Evolutionary conservation across 35 echinoderm and acorn worm genomes (phyloP).

Genomic region (Acanthaster planci): DNA sequence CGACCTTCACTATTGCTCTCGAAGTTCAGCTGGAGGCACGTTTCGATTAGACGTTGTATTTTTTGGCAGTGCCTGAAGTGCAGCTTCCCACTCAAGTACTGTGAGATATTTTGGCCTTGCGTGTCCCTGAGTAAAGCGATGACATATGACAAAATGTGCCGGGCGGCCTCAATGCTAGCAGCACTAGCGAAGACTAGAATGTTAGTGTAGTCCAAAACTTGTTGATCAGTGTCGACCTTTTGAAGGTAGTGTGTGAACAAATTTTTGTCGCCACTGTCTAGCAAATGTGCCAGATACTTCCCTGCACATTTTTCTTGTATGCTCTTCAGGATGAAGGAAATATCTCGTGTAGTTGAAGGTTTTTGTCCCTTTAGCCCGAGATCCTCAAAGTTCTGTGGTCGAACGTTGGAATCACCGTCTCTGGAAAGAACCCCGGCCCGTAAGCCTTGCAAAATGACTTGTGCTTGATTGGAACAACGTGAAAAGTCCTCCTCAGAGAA

Average conservation of each 20-base stretch:
- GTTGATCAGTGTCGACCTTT: conserved; percentile 19
- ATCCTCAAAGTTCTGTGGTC: neutral
- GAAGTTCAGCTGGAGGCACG: conserved; percentile 52
- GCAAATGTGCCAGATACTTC: conserved; percentile 38
- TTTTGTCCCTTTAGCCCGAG: neutral
- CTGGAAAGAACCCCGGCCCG: conserved; percentile 23
- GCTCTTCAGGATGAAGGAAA: conserved; percentile 45
- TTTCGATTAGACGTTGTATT: conserved; percentile 39
- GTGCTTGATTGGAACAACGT: neutral
- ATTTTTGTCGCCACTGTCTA: conserved; percentile 17
- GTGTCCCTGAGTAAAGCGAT: neutral
- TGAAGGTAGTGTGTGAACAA: neutral
- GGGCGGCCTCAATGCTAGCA: conserved; percentile 21
- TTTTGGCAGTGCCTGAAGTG: conserved; percentile 38
- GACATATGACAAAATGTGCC: conserved; percentile 27
- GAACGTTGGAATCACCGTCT: conserved; percentile 25
- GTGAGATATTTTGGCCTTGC: conserved; percentile 38
- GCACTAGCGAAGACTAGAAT: conserved; percentile 48
- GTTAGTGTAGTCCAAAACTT: conserved; percentile 36
- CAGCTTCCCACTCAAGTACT: conserved; percentile 38
- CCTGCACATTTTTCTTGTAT: conserved; percentile 58
- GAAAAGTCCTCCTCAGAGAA: conserved; percentile 41
- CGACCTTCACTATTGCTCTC: conserved; percentile 33
- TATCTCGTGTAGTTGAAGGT: neutral
- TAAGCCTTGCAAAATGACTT: conserved; percentile 27